A percentile compares a stretch with the other conserved stretches of the same genome.
phyloP scores from a whole-genome alignment of 2,113 vertebrate species.

The Centrocercus urophasianus region DNA sequence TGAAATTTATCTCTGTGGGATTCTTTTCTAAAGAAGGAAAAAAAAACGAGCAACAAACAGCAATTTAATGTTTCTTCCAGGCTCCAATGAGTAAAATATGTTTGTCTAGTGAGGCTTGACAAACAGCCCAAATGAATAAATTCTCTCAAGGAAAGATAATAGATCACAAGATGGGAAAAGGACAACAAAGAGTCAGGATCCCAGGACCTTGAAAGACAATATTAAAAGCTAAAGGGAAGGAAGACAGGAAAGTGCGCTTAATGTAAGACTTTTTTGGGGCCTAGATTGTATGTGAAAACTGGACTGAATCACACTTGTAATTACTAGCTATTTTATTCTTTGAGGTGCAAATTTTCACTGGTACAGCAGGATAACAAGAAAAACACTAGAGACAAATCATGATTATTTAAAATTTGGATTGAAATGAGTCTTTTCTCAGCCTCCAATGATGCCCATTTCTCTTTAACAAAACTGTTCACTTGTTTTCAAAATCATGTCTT shows the following conservation, averaged over 20 bases:
- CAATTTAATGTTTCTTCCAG: not conserved
- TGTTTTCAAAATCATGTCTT: not conserved
- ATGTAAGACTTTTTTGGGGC: accelerated
- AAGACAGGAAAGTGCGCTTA: not conserved
- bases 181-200: not conserved
- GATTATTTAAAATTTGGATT: not conserved
- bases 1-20: not conserved
- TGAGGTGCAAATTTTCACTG: not conserved
- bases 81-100: not conserved
- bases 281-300: not conserved
- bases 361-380: not conserved
- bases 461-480: not conserved
- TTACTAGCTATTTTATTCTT: not conserved
- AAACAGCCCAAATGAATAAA: not conserved
- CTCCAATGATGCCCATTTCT: not conserved
- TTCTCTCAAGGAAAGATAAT: not conserved
- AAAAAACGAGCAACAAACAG: not conserved
- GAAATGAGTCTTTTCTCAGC: not conserved
- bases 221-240: not conserved
- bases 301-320: not conserved
- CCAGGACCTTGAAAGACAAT: not conserved
- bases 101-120: not conserved
- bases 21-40: not conserved
- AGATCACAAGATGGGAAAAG: not conserved
- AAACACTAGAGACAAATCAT: not conserved